Conservation (phyloP, 2,888 invertebrate genomes). For the Harpalus rubripes region DNA sequence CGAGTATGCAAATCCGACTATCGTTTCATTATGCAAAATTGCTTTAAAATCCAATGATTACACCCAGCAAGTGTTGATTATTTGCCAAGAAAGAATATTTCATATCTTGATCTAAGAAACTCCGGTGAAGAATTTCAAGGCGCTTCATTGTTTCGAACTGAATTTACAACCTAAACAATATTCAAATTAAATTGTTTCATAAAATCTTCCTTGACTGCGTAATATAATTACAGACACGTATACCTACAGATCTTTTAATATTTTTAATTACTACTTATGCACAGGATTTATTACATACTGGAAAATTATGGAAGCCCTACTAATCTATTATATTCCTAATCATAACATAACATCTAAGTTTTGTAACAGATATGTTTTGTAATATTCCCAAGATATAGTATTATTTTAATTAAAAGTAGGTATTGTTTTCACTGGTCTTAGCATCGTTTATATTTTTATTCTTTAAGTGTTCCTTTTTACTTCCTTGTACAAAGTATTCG, state of each 20-base stretch:
- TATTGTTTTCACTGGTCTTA: not conserved
- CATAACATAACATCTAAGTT: not conserved
- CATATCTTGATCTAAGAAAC: conserved; percentile 41
- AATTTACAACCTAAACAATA: conserved; percentile 38
- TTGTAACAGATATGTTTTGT: not conserved
- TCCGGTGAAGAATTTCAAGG: conserved; percentile 35
- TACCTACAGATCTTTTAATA: conserved; percentile 28
- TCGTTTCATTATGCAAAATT: conserved; percentile 51
- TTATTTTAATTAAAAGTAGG: not conserved
- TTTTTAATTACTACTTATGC: conserved; percentile 22
- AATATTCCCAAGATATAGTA: not conserved
- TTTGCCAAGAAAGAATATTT: conserved; percentile 39
- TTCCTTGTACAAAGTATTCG: too few relatives aligned
- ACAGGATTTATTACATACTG: conserved; percentile 1
- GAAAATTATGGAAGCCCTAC: conserved; percentile 7
- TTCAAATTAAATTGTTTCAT: conserved; percentile 49
- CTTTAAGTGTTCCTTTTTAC: too few relatives aligned
- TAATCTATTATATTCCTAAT: not conserved
- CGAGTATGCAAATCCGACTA: conserved; percentile 37
- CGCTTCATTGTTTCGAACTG: conserved; percentile 44
- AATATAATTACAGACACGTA: conserved; percentile 23
- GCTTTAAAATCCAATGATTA: conserved; percentile 46
- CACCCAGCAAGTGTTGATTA: conserved; percentile 40
- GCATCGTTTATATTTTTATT: not conserved
- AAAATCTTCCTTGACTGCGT: conserved; percentile 31